phyloP scores from a whole-genome alignment of 2,113 vertebrate genomes.

The Ptyas mucosa region DNA sequence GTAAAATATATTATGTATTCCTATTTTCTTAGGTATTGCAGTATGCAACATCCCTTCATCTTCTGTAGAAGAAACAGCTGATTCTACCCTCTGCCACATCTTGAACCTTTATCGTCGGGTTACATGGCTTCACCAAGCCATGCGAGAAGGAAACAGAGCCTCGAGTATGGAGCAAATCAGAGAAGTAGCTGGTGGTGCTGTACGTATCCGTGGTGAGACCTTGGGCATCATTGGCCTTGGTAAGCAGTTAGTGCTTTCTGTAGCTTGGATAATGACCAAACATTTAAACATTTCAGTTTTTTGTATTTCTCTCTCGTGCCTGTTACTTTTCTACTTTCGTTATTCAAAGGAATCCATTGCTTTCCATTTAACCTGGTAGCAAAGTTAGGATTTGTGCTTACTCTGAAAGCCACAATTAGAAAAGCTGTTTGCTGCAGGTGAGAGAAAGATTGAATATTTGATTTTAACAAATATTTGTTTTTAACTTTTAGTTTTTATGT shows the following conservation, averaged over 20 bases:
- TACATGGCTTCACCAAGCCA: slow-evolving; percentile 88
- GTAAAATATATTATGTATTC: neutral
- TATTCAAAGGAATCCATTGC: neutral
- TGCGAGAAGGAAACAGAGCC: slow-evolving; percentile 85
- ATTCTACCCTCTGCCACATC: slow-evolving; percentile 88
- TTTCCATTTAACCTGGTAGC: neutral
- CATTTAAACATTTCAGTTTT: slow-evolving; percentile 15
- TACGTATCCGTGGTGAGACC: slow-evolving; percentile 87
- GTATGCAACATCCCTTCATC: slow-evolving; percentile 86
- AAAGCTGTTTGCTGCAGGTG: neutral
- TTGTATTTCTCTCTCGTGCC: neutral
- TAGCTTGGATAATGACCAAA: neutral
- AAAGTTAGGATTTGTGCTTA: neutral
- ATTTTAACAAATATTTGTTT: too few relatives aligned
- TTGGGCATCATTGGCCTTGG: slow-evolving; percentile 88
- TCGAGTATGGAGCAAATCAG: slow-evolving; percentile 86
- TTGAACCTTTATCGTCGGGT: slow-evolving; percentile 88
- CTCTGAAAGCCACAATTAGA: neutral
- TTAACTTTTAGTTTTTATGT: too few relatives aligned
- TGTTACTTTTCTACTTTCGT: neutral
- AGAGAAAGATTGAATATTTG: neutral
- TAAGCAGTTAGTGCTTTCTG: slow-evolving; percentile 59
- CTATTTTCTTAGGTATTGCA: slow-evolving; percentile 76
- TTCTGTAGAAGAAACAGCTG: slow-evolving; percentile 88
- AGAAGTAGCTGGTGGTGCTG: slow-evolving; percentile 87